Evolutionary conservation across 2,113 vertebrate genomes (phyloP).

Genomic region (Saimiri boliviensis): DNA sequence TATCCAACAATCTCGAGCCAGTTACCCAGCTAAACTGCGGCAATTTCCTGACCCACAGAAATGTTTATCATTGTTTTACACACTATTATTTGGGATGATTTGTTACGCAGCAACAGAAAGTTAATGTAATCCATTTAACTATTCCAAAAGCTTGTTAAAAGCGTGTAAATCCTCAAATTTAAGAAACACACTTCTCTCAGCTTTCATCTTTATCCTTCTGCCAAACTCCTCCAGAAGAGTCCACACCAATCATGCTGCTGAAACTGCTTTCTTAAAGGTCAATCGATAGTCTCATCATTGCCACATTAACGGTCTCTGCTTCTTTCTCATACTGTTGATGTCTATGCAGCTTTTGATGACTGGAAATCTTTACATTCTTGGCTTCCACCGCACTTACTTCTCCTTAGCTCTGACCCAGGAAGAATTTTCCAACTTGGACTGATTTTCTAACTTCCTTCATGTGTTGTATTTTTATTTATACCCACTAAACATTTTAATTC

Average conservation of each 20-base stretch:
- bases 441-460: neutral
- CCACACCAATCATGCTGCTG: neutral
- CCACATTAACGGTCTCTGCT: neutral
- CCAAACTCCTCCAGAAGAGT: neutral
- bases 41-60: neutral
- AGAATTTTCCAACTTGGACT: neutral
- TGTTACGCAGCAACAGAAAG: neutral
- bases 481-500: neutral
- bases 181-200: neutral
- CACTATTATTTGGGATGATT: neutral
- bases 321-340: neutral
- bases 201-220: neutral
- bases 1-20: neutral
- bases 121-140: neutral
- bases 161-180: neutral
- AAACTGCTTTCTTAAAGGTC: conserved; percentile 51
- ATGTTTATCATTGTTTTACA: neutral
- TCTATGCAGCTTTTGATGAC: neutral
- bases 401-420: neutral
- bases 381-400: neutral
- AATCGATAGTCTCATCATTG: conserved; percentile 49
- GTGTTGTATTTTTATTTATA: neutral
- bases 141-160: neutral
- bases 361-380: conserved; percentile 41
- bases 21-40: neutral